A percentile compares a stretch with the other conserved stretches of the same genome.
phyloP scores from a whole-genome alignment of 2,888 invertebrate species.

The Acleris literana region DNA sequence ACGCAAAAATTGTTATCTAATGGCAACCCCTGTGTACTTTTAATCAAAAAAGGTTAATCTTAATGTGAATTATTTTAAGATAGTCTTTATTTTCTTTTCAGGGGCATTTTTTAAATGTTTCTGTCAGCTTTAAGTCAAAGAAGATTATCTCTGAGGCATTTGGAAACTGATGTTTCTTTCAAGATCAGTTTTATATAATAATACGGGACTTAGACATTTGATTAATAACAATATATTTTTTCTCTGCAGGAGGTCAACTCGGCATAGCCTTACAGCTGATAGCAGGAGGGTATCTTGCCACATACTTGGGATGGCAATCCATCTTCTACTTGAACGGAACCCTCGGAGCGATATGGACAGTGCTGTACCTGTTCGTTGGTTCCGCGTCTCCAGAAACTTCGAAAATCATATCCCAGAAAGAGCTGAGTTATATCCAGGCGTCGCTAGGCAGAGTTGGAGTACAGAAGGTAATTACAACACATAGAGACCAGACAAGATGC shows the following conservation, averaged over 20 bases:
- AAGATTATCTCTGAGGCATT: no score
- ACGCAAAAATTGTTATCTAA: no score
- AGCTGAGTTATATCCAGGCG: conserved; percentile 87
- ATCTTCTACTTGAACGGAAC: conserved; percentile 86
- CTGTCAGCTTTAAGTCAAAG: no score
- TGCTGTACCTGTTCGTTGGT: conserved; percentile 84
- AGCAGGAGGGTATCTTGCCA: conserved; percentile 87
- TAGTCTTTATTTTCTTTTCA: no score
- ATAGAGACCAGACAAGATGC: no score
- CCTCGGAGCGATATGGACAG: conserved; percentile 80
- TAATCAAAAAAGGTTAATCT: no score
- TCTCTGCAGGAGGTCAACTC: conserved; percentile 86
- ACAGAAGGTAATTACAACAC: conserved; percentile 69
- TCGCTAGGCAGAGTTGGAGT: conserved; percentile 68
- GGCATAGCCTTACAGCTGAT: conserved; percentile 91
- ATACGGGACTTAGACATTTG: no score
- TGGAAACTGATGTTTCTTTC: no score
- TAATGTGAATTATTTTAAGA: no score
- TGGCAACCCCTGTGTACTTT: no score
- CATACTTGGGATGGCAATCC: conserved; percentile 88
- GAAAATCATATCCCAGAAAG: conserved; percentile 85
- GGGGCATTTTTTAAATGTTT: no score
- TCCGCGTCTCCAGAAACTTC: conserved; percentile 86
- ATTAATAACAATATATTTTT: background rate
- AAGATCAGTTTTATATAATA: no score